Base-by-base conservation (phyloP, 23 tunicate species). In the Halocynthia roretzi region DNA sequence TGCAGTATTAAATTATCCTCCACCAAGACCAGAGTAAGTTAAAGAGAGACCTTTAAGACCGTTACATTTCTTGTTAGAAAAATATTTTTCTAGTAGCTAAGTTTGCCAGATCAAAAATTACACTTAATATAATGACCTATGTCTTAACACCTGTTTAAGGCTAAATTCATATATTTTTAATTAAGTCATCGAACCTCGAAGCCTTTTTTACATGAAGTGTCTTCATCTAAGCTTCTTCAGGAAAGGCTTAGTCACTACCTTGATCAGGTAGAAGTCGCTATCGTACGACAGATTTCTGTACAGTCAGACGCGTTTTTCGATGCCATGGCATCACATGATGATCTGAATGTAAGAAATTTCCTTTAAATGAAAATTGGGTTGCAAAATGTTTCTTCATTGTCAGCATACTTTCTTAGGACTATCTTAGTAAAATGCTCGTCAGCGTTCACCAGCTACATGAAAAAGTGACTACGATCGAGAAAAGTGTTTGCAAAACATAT, bases 231-330 rank as follows among this genome's bases (percentile, higher is more conserved):
- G 67, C 52, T 83, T 31, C 69, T 91, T 6, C 97, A 91, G 50
- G 97, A 91, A 52, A 85, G 85, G 74, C 52, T 91, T 52, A 85
- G 87, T 77, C 87, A 91, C 44, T 85, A 91, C 67, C 61, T 91
- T n/a, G 97, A 91, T 22, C 68, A 83, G 73, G 91, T 91, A 11
- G 97, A 91, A 72, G 80, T 91, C 76, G 97, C 97, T 10, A 83
- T 91, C 31, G 91, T 85, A 15, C 81, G 87, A 50, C 97, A 91
- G 64, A 91, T 91, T 5, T 91, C 97, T 23, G 77, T 85, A 11
- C 91, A 81, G 71, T 91, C 97, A 2, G 97, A 91, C 62, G 91
- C 91, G 0, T 91, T 91, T 75, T 91, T 91, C 54, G 81, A 91
- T 57, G 97, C 89, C 15, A 91, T 91, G 97, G 77, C 84, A 19